Percentiles rank a stretch among this genome's conserved stretches.
phyloP scores from a whole-genome alignment of 2,888 invertebrate genomes.

The Lepeophtheirus nordmannii region DNA sequence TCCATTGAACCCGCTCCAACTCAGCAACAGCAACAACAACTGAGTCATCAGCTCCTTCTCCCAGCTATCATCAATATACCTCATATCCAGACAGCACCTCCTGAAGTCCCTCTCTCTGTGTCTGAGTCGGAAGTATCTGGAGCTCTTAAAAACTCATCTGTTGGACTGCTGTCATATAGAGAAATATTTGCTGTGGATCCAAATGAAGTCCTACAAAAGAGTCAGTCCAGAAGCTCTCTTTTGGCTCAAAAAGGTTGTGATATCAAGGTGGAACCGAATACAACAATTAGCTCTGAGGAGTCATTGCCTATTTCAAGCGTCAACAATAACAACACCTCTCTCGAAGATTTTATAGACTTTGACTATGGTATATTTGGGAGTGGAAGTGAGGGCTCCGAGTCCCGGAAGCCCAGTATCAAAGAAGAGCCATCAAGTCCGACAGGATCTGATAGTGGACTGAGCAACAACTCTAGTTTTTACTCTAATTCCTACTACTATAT shows the following conservation, averaged over 20 bases:
- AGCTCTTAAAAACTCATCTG: not conserved
- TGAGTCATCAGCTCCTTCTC: too few species aligned
- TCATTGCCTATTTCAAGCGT: too few species aligned
- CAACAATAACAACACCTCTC: not conserved
- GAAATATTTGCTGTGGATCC: conserved; percentile 23
- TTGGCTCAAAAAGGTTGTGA: not conserved
- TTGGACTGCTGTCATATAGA: conserved; percentile 13
- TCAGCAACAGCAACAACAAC: not conserved
- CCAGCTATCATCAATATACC: not conserved
- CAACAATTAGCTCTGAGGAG: not conserved
- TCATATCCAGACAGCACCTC: not conserved
- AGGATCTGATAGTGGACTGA: not conserved
- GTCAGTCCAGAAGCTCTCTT: not conserved
- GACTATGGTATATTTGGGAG: not conserved
- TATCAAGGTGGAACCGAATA: not conserved
- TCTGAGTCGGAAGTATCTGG: not conserved
- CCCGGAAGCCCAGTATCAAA: not conserved
- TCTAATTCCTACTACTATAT: not conserved
- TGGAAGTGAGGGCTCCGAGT: not conserved
- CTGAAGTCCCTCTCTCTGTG: not conserved
- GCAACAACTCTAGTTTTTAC: not conserved
- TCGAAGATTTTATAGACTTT: not conserved
- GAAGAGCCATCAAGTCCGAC: not conserved
- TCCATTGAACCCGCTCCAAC: not conserved
- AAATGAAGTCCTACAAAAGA: conserved; percentile 20